phyloP scores from a whole-genome alignment of 1,140 invertebrate species.

The Ceratina japonica region DNA sequence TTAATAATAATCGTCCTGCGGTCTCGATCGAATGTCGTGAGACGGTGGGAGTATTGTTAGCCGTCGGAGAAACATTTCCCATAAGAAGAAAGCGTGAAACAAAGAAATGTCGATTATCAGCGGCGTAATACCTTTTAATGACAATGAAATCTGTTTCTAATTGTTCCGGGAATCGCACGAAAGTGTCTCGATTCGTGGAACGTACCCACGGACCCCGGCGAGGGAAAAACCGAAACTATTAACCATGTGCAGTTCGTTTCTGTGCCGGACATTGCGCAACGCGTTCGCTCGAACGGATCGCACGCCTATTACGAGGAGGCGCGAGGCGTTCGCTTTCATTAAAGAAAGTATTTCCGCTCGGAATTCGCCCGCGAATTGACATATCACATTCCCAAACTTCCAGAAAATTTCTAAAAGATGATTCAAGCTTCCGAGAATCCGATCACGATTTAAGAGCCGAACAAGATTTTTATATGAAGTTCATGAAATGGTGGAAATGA shows the following conservation, averaged over 20 bases:
- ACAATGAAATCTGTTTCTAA: constrained; percentile 2
- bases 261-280: constrained; percentile 34
- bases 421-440: constrained; percentile 25
- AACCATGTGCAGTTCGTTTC: neutral
- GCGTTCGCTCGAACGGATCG: constrained; percentile 26
- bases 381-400: constrained; percentile 11
- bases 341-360: constrained; percentile 42
- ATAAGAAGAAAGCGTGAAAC: neutral
- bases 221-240: no score
- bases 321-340: constrained; percentile 50
- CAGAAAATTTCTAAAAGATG: constrained; percentile 47
- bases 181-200: neutral
- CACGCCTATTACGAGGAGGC: constrained; percentile 26
- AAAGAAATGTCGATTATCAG: neutral
- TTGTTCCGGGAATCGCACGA: neutral
- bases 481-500: neutral
- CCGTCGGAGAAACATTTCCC: neutral
- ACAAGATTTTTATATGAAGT: neutral
- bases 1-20: no score
- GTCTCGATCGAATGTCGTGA: no score
- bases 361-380: constrained; percentile 15
- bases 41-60: no score
- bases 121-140: neutral
- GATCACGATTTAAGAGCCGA: neutral
- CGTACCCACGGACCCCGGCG: neutral